These are phyloP conservation scores for Protodeltote pygarga DNA, from an alignment of 2,888 invertebrate species.

Conservation along the genomic window DNA sequence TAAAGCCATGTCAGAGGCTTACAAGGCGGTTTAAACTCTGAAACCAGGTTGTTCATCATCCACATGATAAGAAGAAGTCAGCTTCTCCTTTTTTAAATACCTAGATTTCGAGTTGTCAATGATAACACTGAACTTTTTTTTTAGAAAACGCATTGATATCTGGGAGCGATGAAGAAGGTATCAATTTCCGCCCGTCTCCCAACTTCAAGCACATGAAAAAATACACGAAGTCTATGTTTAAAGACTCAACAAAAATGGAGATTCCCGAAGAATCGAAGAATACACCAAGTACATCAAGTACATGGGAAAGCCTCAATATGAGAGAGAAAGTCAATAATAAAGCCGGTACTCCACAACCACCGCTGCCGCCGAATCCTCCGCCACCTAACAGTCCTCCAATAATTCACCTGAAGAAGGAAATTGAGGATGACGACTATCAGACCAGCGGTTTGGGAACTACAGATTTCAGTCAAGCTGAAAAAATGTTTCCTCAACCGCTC, in stretches of 20 bases:
- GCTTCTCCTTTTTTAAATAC: too few relatives aligned
- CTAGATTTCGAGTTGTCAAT: too few relatives aligned
- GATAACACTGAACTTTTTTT: too few relatives aligned
- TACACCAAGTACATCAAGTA: too few relatives aligned
- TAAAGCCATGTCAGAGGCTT: too few relatives aligned
- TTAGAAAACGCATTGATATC: too few relatives aligned
- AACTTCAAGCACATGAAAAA: conserved; percentile 77
- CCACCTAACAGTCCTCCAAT: conserved; percentile 53
- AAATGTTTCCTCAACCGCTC: background rate
- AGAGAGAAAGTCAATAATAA: conserved; percentile 17
- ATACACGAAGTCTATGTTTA: conserved; percentile 64
- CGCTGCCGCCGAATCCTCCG: conserved; percentile 62
- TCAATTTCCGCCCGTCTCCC: conserved; percentile 67
- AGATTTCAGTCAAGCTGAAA: conserved; percentile 8
- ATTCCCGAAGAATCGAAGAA: too few relatives aligned
- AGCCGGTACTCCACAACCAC: conserved; percentile 52
- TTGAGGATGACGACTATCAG: conserved; percentile 54
- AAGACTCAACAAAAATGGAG: too few relatives aligned
- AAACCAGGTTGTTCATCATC: too few relatives aligned
- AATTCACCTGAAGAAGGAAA: conserved; percentile 55
- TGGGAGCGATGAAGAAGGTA: conserved; percentile 61
- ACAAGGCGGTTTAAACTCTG: too few relatives aligned
- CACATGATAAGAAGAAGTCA: too few relatives aligned
- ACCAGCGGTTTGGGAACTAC: background rate
- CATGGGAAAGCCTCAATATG: background rate